Base-by-base conservation (phyloP, 1,140 invertebrate genomes). In the Lutraria rhynchaena region DNA sequence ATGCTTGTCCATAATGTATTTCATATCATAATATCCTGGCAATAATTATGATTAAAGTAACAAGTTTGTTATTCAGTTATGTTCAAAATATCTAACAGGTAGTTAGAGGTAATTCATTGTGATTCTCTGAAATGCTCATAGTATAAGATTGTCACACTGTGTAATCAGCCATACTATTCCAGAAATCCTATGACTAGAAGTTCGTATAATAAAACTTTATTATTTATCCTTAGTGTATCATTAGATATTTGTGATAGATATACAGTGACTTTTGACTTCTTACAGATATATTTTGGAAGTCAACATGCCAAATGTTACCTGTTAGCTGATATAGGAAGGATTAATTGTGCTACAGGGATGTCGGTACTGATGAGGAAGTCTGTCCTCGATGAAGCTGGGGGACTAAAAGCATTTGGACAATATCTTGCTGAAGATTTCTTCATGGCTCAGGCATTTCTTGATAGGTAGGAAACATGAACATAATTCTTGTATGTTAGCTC, bases 351-450 rank as follows among this genome's bases (percentile, higher is more conserved):
- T 83, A 99, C 98, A 0, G 99, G 99, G 13, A 99, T 99, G 99
- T 99, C 98, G 3, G 97, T 97, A 55, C 92, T 99, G 44, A 95
- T 99, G 91, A 94, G 98, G 44, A 98, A 99, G 88, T 94, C 95
- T 7, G 94, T 97, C 1, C 92, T 99, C 17, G 98, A 99, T 89
- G 96, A 99, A 88, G 95, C 96, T 33, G 99, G 99, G 3, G 99
- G 99, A 0, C 92, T 99, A 27, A 94, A 95, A 83, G 94, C 95
- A 0, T 99, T 99, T 93, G 96, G 96, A 5, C 96, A 97, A 74
- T 99, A 99, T 92, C 93, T 99, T 33, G 99, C 99, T 0, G 99
- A 99, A 93, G 99, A 99, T 93, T 99, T 97, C 92, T 99, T 99
- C 91, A 96, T 99, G 89, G 98, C 98, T 15, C 96, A 98, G 93